Conservation (phyloP, 2,113 vertebrate genomes). For the Brachypodius melanocephalos region DNA sequence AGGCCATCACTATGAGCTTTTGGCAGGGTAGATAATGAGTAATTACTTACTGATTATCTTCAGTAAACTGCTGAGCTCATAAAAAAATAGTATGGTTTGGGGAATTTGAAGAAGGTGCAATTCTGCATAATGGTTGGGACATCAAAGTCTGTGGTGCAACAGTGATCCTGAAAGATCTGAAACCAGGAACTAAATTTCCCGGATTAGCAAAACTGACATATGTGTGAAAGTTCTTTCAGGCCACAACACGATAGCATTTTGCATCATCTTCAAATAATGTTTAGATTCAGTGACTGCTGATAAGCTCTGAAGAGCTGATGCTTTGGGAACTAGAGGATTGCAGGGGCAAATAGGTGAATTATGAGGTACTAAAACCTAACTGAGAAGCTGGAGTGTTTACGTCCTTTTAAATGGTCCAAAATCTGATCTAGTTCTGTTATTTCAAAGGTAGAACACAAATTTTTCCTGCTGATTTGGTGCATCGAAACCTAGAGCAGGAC, state of each 20-base stretch:
- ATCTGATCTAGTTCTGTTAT: neutral
- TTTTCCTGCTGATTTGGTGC: neutral
- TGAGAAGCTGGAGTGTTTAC: neutral
- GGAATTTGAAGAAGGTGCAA: neutral
- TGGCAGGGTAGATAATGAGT: neutral
- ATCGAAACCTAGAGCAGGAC: neutral
- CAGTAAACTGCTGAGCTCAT: neutral
- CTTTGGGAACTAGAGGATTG: neutral
- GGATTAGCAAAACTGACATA: neutral
- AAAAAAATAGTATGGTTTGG: neutral
- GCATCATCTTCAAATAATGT: neutral
- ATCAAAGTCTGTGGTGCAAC: neutral
- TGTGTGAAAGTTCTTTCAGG: neutral
- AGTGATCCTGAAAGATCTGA: neutral
- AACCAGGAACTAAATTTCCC: neutral
- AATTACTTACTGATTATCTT: constrained; percentile 7
- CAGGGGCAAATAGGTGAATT: neutral
- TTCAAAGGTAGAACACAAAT: neutral
- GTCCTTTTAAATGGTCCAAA: neutral
- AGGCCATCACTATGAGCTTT: constrained; percentile 5
- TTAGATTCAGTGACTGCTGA: neutral
- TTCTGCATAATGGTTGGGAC: neutral
- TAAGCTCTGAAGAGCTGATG: neutral
- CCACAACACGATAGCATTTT: neutral
- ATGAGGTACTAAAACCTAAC: neutral